These are phyloP conservation scores for Sebastes paucispinis DNA, from an alignment of 2,797 vertebrate species.

Conservation along the genomic window DNA sequence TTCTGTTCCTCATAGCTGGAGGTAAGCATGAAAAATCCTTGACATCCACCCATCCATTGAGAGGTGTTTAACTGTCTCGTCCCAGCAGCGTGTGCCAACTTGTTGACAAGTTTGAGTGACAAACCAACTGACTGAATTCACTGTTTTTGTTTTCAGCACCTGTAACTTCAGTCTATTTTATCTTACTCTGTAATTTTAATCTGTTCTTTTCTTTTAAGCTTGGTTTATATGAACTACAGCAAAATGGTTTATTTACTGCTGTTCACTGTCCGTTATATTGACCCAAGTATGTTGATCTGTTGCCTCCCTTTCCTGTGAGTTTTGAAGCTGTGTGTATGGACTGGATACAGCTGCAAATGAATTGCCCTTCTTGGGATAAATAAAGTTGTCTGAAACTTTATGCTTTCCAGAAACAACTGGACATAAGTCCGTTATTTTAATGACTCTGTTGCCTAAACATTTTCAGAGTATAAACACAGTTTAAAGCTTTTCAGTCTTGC, in stretches of 20 bases:
- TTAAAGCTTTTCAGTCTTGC: not conserved
- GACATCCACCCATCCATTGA: not conserved
- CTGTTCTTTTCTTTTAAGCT: not conserved
- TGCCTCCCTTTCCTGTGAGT: not conserved
- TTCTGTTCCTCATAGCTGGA: slow-evolving; percentile 40
- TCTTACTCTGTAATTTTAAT: not conserved
- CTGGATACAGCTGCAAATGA: not conserved
- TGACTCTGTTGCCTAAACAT: not conserved
- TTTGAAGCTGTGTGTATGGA: not conserved
- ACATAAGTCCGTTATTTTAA: not conserved
- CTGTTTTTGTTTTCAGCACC: no score
- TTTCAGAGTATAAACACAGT: not conserved
- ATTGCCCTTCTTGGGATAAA: not conserved
- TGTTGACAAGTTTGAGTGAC: not conserved
- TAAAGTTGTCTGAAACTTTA: not conserved
- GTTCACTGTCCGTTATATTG: not conserved
- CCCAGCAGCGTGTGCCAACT: not conserved
- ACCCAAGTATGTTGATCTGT: no score
- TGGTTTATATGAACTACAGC: not conserved
- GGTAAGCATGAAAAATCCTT: slow-evolving; percentile 63
- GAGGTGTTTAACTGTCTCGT: not conserved
- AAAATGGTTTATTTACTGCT: not conserved
- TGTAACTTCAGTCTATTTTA: no score
- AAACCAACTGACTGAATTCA: no score
- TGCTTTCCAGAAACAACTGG: not conserved